Conservation (phyloP, 2,797 vertebrate species). For the Acipenser ruthenus region DNA sequence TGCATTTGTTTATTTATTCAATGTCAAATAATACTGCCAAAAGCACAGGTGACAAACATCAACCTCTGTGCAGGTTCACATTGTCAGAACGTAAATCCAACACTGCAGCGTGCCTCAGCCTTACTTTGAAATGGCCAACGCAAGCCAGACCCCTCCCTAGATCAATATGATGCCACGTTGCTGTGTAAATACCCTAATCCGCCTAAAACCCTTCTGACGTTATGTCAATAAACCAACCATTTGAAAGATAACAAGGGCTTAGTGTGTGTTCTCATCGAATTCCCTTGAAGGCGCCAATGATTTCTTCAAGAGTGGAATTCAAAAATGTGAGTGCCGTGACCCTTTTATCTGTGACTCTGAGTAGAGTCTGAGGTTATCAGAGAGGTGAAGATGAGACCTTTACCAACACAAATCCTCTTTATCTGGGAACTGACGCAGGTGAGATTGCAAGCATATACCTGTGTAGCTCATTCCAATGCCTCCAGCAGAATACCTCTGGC, state of each 20-base stretch:
- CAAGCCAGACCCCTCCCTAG: slow-evolving; percentile 19
- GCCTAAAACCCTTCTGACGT: slow-evolving; percentile 17
- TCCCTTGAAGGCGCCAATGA: not conserved
- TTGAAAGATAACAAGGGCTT: slow-evolving; percentile 24
- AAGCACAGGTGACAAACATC: no score
- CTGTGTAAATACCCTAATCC: slow-evolving; percentile 27
- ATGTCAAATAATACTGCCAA: no score
- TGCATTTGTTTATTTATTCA: no score
- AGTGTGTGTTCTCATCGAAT: slow-evolving; percentile 9
- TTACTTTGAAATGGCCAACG: slow-evolving; percentile 30
- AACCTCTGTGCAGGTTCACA: no score
- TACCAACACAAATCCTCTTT: no score
- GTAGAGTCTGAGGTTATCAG: not conserved
- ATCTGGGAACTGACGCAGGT: no score
- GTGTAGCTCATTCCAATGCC: no score
- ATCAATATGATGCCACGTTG: slow-evolving; percentile 21
- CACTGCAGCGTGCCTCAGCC: slow-evolving; percentile 20
- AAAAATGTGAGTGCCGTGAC: not conserved
- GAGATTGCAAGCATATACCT: no score
- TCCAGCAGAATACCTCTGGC: no score
- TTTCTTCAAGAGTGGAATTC: slow-evolving; percentile 3
- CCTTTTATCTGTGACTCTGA: not conserved
- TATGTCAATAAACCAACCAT: slow-evolving; percentile 19
- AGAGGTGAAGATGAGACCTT: not conserved
- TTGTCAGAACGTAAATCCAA: slow-evolving; percentile 15